These are phyloP conservation scores for Adineta ricciae DNA, from an alignment of 2,888 invertebrate genomes.

Conservation along the genomic window DNA sequence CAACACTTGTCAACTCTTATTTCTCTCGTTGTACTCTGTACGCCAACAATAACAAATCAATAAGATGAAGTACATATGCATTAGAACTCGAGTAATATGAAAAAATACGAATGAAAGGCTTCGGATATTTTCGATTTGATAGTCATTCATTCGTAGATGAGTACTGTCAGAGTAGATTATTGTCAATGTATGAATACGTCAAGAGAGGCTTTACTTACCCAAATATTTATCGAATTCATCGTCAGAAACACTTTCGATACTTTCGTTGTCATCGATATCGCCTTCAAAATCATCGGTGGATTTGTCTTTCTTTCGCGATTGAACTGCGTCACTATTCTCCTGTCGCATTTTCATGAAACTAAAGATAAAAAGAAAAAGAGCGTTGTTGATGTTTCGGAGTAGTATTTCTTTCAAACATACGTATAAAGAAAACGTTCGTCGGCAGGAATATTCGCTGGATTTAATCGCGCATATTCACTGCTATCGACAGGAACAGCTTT, in stretches of 20 bases:
- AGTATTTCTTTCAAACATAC: neutral
- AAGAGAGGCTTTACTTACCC: neutral
- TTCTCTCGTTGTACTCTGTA: no score
- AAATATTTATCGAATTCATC: constrained; percentile 16
- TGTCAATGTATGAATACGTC: no score
- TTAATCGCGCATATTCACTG: constrained; percentile 24
- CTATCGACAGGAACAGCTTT: constrained; percentile 28
- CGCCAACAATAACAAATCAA: no score
- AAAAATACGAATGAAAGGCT: no score
- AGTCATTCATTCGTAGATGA: no score
- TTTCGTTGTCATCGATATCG: constrained; percentile 30
- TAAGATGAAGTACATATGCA: no score
- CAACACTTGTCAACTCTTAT: no score
- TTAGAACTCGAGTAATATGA: no score
- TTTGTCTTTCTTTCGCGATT: constrained; percentile 3
- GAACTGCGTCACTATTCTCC: neutral
- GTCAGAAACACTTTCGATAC: constrained; percentile 20
- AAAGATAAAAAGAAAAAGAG: neutral
- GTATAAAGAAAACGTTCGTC: constrained; percentile 30
- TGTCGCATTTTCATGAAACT: constrained; percentile 23
- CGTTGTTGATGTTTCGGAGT: no score
- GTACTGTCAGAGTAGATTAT: no score
- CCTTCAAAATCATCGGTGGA: neutral
- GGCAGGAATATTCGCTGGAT: constrained; percentile 26
- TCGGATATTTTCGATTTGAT: no score